Conservation (phyloP, 2,113 vertebrate genomes). For the Xenus cinereus region DNA sequence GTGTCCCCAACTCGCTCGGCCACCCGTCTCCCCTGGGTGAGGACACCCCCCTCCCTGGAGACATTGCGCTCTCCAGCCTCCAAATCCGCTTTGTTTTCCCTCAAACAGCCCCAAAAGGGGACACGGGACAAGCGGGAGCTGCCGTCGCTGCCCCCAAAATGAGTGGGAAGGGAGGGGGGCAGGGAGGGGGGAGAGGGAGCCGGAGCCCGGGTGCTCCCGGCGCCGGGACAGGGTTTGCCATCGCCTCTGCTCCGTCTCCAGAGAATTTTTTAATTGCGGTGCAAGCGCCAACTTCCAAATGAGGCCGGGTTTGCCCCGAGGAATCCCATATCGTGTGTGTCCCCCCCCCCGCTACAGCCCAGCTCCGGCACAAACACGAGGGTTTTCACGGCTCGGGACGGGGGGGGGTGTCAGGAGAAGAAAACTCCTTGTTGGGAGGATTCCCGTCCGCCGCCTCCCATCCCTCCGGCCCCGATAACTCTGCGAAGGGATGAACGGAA, state of each 20-base stretch:
- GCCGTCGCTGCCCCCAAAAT: not conserved
- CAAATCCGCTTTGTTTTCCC: not conserved
- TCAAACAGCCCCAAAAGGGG: not conserved
- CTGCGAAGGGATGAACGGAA: not conserved
- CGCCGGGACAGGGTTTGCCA: not conserved
- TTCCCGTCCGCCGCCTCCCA: not conserved
- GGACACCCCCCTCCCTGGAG: fast-evolving
- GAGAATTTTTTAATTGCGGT: not conserved
- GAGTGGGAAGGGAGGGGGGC: not conserved
- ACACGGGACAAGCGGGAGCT: too few species aligned
- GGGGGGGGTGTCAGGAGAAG: not conserved
- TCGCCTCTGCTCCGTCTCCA: not conserved
- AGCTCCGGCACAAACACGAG: not conserved
- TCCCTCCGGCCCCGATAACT: not conserved
- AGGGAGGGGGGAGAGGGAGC: too few species aligned
- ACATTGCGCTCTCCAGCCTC: not conserved
- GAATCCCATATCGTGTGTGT: too few species aligned
- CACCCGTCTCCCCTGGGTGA: too few species aligned
- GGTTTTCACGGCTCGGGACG: not conserved
- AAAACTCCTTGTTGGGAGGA: not conserved
- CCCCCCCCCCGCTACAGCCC: too few species aligned
- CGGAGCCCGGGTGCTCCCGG: not conserved
- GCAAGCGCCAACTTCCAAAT: not conserved
- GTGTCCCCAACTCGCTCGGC: not conserved
- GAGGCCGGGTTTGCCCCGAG: not conserved